Base-by-base conservation (phyloP, 2,113 vertebrate genomes). In the Paracanthobrama guichenoti region DNA sequence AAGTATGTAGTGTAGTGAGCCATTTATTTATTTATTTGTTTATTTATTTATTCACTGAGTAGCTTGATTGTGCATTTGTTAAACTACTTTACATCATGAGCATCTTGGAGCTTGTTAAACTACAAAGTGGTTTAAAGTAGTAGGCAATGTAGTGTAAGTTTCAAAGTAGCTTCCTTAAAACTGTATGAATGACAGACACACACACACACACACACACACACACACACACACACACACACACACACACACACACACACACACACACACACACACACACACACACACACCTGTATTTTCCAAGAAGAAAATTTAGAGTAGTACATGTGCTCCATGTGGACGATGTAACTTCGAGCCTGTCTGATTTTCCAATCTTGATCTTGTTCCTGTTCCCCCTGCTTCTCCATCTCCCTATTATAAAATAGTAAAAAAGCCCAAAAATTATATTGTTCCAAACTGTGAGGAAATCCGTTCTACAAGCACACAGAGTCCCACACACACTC, bases 401-500 rank as follows among this genome's bases (percentile, higher is more conserved):
- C 31, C 75, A 35, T 31, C 28, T 62, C 12, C 22, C 77, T 18
- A 10, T 79, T 42, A 28, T 35, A 67, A 50, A 81, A 46, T 50
- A 20, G 14, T 26, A 3, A 50, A 67, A 67, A 79, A 50, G 3
- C 5, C 9, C 7, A 60, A 79, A 44, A 57, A 59, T 35, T 16
- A 48, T 50, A 48, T 31, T 46, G 42, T 53, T 28, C 57, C 57
- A 46, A 79, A 46, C 46, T 64, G n/a, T 60, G 73, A 60, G 82
- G 20, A 79, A 69, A 69, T 64, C 9, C 79, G 60, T 66, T 10
- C 66, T 46, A 46, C 69, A 57, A 71, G 44, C 86, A 79, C 85
- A 76, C 77, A 22, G 62, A 85, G 44, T 79, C 73, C 24, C 60
- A 81, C 84, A 85, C 72, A 83, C 24, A 60, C 55, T 69, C 66